Evolutionary conservation across 2,797 vertebrate genomes (phyloP).

Genomic region (Danio jaintianensis): DNA sequence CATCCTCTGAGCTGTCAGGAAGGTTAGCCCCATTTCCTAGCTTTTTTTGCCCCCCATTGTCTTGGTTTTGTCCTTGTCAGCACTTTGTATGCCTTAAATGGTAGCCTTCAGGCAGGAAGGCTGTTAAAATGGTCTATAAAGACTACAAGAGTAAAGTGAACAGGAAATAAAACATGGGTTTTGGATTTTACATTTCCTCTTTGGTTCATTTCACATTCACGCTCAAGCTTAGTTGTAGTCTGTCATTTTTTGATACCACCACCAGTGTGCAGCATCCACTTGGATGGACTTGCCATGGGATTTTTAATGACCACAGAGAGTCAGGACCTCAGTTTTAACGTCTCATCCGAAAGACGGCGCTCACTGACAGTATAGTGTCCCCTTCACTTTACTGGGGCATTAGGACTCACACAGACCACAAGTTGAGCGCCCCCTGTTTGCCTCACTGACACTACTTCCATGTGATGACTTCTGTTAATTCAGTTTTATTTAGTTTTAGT

Average conservation of each 20-base stretch:
- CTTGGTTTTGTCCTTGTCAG: slow-evolving; percentile 57
- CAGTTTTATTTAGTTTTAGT: too few relatives aligned
- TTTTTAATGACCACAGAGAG: too few relatives aligned
- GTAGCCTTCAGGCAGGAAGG: slow-evolving; percentile 12
- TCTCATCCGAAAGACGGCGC: too few relatives aligned
- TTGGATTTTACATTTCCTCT: slow-evolving; percentile 7
- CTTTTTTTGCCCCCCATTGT: slow-evolving; percentile 64
- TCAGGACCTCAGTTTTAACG: too few relatives aligned
- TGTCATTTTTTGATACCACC: not conserved
- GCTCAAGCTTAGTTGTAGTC: slow-evolving; percentile 3
- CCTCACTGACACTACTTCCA: too few relatives aligned
- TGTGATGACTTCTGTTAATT: too few relatives aligned
- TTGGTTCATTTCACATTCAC: not conserved
- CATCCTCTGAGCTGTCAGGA: slow-evolving; percentile 67
- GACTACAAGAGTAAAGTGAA: not conserved
- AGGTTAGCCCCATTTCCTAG: slow-evolving; percentile 65
- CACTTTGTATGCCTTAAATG: slow-evolving; percentile 46
- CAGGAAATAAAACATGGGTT: not conserved
- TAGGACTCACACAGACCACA: too few relatives aligned
- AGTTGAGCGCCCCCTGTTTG: too few relatives aligned
- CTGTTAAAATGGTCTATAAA: not conserved
- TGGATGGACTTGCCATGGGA: too few relatives aligned
- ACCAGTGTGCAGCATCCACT: too few relatives aligned
- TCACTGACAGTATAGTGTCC: too few relatives aligned
- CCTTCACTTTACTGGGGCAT: too few relatives aligned